phyloP scores from a whole-genome alignment of 2,113 vertebrate species.

The Hyaena hyaena region DNA sequence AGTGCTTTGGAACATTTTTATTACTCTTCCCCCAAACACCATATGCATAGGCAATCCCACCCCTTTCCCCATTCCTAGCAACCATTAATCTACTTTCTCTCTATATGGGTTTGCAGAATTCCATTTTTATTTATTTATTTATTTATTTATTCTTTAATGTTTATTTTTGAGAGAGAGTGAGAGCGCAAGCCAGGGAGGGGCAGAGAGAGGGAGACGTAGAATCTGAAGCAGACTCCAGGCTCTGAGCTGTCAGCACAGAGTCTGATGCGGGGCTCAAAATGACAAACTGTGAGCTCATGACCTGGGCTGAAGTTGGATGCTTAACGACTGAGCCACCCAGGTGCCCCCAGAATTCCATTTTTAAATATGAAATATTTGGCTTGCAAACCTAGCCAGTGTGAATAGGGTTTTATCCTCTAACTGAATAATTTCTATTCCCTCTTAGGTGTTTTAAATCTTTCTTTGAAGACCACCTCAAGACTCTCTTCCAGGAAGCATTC shows the following conservation, averaged over 20 bases:
- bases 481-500: neutral
- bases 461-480: neutral
- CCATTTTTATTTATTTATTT: neutral
- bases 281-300: no score
- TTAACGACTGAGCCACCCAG: no score
- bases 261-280: no score
- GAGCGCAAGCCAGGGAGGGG: no score
- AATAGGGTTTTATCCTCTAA: neutral
- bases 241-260: no score
- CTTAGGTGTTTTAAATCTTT: neutral
- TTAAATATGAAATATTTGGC: neutral
- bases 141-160: no score
- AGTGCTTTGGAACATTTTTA: neutral
- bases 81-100: neutral
- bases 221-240: no score
- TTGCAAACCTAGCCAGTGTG: neutral
- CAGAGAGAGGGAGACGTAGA: no score
- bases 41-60: neutral
- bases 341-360: neutral
- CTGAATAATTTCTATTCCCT: neutral
- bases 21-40: neutral
- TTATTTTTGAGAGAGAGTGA: no score
- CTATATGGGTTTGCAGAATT: neutral
- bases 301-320: no score
- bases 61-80: neutral